These are phyloP conservation scores for Bergia sp. DNA, from an alignment of 92 coral and sea anemone genomes.

Conservation along the genomic window DNA sequence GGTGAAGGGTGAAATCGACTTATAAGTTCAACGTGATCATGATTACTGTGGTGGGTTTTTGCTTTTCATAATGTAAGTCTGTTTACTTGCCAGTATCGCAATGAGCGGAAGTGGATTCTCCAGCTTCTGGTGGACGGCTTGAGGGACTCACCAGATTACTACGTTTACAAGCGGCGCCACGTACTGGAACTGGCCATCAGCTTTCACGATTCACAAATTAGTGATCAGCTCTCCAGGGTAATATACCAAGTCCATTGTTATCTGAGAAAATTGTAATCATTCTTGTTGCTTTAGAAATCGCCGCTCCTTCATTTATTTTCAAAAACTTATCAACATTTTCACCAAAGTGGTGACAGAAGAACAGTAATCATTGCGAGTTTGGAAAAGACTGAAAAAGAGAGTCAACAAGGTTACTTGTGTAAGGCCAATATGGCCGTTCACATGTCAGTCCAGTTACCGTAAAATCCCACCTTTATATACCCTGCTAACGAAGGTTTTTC, in stretches of 20 bases:
- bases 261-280: neutral
- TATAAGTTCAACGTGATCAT: neutral
- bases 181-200: constrained; percentile 84
- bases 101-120: constrained; percentile 89
- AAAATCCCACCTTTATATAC: too few species aligned
- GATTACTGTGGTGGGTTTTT: too few species aligned
- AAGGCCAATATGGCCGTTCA: neutral
- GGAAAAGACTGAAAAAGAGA: neutral
- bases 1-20: too few species aligned
- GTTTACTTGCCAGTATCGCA: constrained; percentile 59
- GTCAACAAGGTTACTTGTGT: neutral
- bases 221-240: constrained; percentile 85
- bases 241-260: neutral
- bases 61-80: neutral
- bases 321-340: too few species aligned
- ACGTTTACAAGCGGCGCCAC: constrained; percentile 89
- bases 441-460: too few species aligned
- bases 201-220: constrained; percentile 76
- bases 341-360: neutral
- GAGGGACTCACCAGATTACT: constrained; percentile 90
- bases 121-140: constrained; percentile 86
- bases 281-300: neutral
- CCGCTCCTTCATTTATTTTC: too few species aligned
- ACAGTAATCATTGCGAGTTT: neutral
- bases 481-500: too few species aligned